These are phyloP conservation scores for Odontamblyopus rebecca DNA, from an alignment of 2,797 vertebrate species.

Conservation along the genomic window DNA sequence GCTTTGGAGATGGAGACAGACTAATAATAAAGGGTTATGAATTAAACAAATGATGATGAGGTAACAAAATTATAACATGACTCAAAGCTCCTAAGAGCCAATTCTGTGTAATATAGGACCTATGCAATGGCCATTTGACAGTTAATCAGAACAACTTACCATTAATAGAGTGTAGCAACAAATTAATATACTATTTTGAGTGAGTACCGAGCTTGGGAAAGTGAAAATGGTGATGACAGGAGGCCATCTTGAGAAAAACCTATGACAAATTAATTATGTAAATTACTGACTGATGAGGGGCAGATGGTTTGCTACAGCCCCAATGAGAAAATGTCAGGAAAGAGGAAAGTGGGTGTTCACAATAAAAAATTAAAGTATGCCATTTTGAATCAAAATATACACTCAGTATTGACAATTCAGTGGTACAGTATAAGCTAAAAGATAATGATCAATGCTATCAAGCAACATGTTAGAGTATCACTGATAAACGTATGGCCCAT, in stretches of 20 bases:
- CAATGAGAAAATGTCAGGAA: neutral
- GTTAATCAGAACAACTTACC: neutral
- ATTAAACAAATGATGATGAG: no score
- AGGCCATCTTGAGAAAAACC: conserved; percentile 1
- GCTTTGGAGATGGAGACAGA: no score
- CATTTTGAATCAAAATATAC: neutral
- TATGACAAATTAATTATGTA: neutral
- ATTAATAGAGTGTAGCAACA: neutral
- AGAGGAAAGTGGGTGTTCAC: neutral
- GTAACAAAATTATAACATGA: no score
- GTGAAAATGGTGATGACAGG: neutral
- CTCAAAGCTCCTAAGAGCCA: no score
- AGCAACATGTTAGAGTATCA: neutral
- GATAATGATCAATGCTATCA: neutral
- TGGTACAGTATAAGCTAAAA: neutral
- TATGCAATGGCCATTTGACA: neutral
- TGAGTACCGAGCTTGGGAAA: neutral
- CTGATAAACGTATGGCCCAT: no score
- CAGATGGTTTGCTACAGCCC: neutral
- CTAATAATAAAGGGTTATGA: no score
- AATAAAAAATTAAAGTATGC: neutral
- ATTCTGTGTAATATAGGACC: no score
- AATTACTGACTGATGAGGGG: neutral
- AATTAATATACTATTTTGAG: neutral
- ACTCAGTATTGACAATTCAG: neutral